These are phyloP conservation scores for Hirtodrosophila histrioides DNA, from an alignment of 2,888 invertebrate genomes.

Conservation along the genomic window DNA sequence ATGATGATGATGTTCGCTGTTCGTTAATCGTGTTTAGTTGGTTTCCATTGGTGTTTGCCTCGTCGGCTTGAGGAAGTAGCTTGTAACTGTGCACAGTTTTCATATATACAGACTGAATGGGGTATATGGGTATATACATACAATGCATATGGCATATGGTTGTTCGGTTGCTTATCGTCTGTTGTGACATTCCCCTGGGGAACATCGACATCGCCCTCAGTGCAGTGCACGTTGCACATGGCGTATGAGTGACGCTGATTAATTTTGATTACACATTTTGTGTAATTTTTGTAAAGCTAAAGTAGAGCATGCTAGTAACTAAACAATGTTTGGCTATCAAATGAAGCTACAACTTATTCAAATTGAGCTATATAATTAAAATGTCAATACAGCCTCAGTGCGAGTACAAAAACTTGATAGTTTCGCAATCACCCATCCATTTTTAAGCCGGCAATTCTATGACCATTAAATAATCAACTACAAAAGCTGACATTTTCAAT, in stretches of 20 bases:
- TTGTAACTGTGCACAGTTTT: conserved; percentile 47
- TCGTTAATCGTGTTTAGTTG: conserved; percentile 5
- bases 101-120: conserved; percentile 2
- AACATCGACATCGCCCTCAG: conserved; percentile 46
- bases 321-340: too few relatives aligned
- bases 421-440: too few relatives aligned
- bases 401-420: too few relatives aligned
- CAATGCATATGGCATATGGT: not conserved
- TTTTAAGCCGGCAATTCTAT: too few relatives aligned
- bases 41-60: conserved; percentile 31
- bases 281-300: too few relatives aligned
- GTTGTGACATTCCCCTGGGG: conserved; percentile 32
- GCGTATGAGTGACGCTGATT: conserved; percentile 64
- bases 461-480: too few relatives aligned
- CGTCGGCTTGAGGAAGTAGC: conserved; percentile 64
- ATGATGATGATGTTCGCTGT: conserved; percentile 39
- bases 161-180: conserved; percentile 32
- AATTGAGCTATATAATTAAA: too few relatives aligned
- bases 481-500: too few relatives aligned
- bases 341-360: too few relatives aligned
- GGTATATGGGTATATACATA: not conserved
- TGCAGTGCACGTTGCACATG: conserved; percentile 65
- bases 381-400: too few relatives aligned
- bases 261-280: conserved; percentile 32
- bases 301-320: too few relatives aligned